Evolutionary conservation across 1,140 invertebrate species (phyloP).

Genomic region (Oreohelix idahoensis): DNA sequence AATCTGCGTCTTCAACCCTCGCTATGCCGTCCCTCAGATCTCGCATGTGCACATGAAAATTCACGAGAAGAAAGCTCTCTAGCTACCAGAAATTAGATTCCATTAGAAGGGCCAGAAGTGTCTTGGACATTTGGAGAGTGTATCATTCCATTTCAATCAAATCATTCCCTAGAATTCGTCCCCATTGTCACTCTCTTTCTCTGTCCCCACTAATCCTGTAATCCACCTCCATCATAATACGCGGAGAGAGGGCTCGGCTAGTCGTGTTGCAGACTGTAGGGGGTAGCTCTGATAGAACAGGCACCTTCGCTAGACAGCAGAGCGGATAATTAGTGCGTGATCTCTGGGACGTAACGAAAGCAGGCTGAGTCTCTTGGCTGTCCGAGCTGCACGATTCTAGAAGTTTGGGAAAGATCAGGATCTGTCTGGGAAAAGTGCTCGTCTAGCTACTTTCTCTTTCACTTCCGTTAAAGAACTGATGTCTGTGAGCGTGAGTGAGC

Average conservation of each 20-base stretch:
- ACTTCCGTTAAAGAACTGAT: no score
- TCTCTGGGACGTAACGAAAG: background rate
- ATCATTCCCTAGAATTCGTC: background rate
- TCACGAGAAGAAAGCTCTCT: slow-evolving; percentile 11
- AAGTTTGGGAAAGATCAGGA: background rate
- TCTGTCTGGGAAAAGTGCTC: background rate
- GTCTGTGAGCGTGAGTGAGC: no score
- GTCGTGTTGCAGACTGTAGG: background rate
- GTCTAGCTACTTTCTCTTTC: background rate
- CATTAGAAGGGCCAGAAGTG: slow-evolving; percentile 14
- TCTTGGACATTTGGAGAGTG: background rate
- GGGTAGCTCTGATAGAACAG: background rate
- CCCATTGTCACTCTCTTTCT: slow-evolving; percentile 1
- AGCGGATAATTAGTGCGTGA: slow-evolving; percentile 21
- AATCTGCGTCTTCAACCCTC: slow-evolving; percentile 18
- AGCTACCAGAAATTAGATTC: slow-evolving; percentile 31
- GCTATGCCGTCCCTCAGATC: background rate
- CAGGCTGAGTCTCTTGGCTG: background rate
- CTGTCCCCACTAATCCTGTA: slow-evolving; percentile 7
- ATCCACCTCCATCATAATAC: background rate
- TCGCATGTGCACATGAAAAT: slow-evolving; percentile 38
- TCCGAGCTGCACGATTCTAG: background rate
- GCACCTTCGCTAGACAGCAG: background rate
- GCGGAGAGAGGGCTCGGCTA: background rate
- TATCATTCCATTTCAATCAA: background rate